These are phyloP conservation scores for Drosophila azteca DNA, from an alignment of 1,140 invertebrate genomes.

Conservation along the genomic window DNA sequence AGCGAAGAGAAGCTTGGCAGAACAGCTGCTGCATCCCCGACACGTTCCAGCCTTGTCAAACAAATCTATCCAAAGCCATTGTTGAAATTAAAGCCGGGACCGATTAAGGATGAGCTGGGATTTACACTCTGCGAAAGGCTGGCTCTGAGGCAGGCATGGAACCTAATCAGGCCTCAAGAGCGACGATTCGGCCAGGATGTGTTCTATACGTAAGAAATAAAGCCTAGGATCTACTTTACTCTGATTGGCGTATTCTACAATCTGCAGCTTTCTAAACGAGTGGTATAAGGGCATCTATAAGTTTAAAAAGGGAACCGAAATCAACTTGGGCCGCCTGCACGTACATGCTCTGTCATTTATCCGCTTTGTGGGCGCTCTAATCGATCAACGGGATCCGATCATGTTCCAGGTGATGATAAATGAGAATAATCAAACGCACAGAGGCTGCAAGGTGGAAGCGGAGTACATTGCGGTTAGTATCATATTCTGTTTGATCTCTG, in stretches of 20 bases:
- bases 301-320: slow-evolving; percentile 15
- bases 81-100: slow-evolving; percentile 31
- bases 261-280: slow-evolving; percentile 44
- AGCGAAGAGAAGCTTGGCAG: not conserved
- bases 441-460: slow-evolving; percentile 12
- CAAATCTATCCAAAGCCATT: slow-evolving; percentile 45
- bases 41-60: not conserved
- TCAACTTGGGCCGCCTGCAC: slow-evolving; percentile 47
- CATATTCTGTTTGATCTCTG: not conserved
- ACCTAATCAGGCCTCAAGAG: slow-evolving; percentile 39
- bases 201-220: slow-evolving; percentile 34
- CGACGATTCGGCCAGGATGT: slow-evolving; percentile 51
- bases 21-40: not conserved
- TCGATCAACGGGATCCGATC: slow-evolving; percentile 46
- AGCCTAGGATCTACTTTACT: not conserved
- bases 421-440: slow-evolving; percentile 41
- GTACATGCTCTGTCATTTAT: slow-evolving; percentile 42
- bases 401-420: slow-evolving; percentile 43
- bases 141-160: slow-evolving; percentile 54
- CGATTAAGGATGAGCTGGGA: slow-evolving; percentile 46
- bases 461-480: slow-evolving; percentile 30
- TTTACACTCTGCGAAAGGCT: slow-evolving; percentile 51
- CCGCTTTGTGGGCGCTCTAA: slow-evolving; percentile 48
- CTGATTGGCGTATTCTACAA: not conserved
- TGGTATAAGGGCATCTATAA: slow-evolving; percentile 25